Base-by-base conservation (phyloP, 2,888 invertebrate genomes). In the Tethea ocularis region DNA sequence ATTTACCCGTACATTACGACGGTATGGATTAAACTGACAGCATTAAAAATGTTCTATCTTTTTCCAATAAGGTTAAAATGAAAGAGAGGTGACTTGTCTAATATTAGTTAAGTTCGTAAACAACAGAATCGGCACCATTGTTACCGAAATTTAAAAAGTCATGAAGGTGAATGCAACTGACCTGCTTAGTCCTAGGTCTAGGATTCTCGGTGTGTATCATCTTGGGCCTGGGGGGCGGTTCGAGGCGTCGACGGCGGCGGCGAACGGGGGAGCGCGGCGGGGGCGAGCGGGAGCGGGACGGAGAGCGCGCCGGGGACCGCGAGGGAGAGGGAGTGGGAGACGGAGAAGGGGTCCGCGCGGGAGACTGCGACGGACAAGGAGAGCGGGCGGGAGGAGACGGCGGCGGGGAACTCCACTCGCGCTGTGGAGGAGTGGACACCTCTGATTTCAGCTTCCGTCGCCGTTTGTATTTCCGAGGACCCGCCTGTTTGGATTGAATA, bases 381-480 rank as follows among this genome's bases (percentile, higher is more conserved):
- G 63, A 62, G 63, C 68, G 51, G 68, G 68, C 59, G 69, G 71
- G 61, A 71, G 67, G 52, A 75, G 63, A 69, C 60, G 59, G 38
- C 57, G 52, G 66, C 13, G 59, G 54, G 57, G 67, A 68, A 59
- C 71, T 68, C 80, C 84, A 80, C 17, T 75, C 69, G 53, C 73
- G 80, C 22, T 65, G 65, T 52, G 64, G 65, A n/a, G 79, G 71
- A 7, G 83, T 74, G 0, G 78, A 75, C 61, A 63, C 67, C 15
- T 83, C 84, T 13, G 72, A 71, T 80, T 96, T 96, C 20, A 96
- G 77, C 86, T 97, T 97, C 69, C 97, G 95, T 58, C 97, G 93
- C 0, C 97, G 94, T 81, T 97, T 97, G 83, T 97, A 97, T 77
- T 97, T 97, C 1, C 97, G 93, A 0, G 96, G 96, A 0, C 95